A percentile compares a stretch with the other conserved stretches of the same genome.
Evolutionary conservation across 2,113 vertebrate species (phyloP).

Genomic region (Labrus mixtus): DNA sequence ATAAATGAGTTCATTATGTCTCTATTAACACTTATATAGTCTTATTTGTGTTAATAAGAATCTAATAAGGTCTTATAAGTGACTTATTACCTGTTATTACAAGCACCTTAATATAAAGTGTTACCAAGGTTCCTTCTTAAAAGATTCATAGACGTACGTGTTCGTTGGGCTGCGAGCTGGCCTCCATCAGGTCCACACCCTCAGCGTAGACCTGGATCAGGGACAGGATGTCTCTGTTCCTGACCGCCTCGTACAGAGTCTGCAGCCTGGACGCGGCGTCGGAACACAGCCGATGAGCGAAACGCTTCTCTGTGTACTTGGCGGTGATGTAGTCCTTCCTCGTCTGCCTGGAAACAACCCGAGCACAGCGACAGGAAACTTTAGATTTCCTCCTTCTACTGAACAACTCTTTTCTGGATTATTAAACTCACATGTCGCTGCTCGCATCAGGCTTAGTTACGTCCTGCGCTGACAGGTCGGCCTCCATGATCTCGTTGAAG

Average conservation of each 20-base stretch:
- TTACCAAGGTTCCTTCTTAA: too few relatives aligned
- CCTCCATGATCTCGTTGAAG: constrained; percentile 98
- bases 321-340: constrained; percentile 97
- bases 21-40: too few relatives aligned
- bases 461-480: constrained; percentile 85
- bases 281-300: constrained; percentile 82
- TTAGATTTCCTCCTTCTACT: background rate
- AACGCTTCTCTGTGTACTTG: constrained; percentile 95
- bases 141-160: constrained; percentile 82
- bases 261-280: constrained; percentile 84
- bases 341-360: constrained; percentile 85
- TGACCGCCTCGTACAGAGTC: constrained; percentile 90
- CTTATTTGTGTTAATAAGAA: too few relatives aligned
- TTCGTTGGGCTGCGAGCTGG: constrained; percentile 88
- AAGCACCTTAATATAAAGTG: too few relatives aligned
- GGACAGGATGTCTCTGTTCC: constrained; percentile 89
- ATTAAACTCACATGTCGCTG: constrained; percentile 93
- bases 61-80: too few relatives aligned
- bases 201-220: constrained; percentile 94
- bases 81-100: too few relatives aligned
- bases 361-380: background rate
- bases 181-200: constrained; percentile 92
- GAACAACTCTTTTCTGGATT: too few relatives aligned
- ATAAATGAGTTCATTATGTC: too few relatives aligned
- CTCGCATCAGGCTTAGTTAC: constrained; percentile 88